Evolutionary conservation across 1,140 invertebrate genomes (phyloP), one percentile per base, ranked within the genome.

Genomic region (Apis cerana): DNA sequence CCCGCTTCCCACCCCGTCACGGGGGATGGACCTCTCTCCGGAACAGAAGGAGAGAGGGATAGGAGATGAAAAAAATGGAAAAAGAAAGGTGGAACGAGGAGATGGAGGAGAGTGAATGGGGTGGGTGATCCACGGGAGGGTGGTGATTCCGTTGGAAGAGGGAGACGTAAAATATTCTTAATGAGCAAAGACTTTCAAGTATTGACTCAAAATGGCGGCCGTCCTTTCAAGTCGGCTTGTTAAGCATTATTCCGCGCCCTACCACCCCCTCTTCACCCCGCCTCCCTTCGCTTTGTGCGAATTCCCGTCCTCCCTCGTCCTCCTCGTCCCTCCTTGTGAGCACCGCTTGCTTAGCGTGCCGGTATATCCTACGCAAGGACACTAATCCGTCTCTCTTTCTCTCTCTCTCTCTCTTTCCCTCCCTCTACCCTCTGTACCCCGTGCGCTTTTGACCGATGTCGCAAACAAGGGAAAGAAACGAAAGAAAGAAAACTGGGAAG

Each of bases 121-220:
- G 23, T 69, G 77, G 59, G 80, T 77, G 76, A 85, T 87, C 79
- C 87, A 70, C 62, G 65, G 77, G 50, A 43, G 59, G 68, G 52
- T 69, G 71, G 64, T 80, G 74, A 69, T 75, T 85, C 85, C 80
- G 83, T 69, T 87, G 78, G 69, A 79, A 77, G 79, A 87, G 88
- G 69, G 77, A 90, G 88, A 92, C 88, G 90, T 93, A 92, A 93
- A 94, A 94, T 93, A 94, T 93, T 92, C 92, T 93, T 93, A 93
- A 94, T 92, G 93, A 93, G 93, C 92, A 92, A 93, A 93, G 92
- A 93, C 93, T 93, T 93, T 93, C 92, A 93, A 93, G 92, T 93
- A 93, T 93, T 93, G 93, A 94, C 92, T 93, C 91, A 93, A 94
- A 93, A 93, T 92, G 92, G 92, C 91, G 92, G 90, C 91, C 90